phyloP scores from a whole-genome alignment of 2,113 vertebrate species.

The Pedionomus torquatus region DNA sequence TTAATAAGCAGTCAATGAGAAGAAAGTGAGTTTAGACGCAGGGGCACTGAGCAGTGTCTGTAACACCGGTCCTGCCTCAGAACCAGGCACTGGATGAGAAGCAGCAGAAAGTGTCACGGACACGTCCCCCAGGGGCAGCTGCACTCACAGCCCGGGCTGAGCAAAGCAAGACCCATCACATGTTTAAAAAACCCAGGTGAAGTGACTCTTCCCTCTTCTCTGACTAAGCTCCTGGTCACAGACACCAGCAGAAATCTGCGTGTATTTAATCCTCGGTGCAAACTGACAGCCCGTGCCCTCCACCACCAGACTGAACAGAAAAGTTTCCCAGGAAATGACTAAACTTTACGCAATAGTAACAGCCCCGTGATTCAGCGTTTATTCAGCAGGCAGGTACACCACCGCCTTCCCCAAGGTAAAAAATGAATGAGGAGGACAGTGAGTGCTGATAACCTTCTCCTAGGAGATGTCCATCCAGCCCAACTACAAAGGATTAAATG shows the following conservation, averaged over 20 bases:
- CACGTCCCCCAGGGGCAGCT: accelerated
- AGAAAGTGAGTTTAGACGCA: neutral
- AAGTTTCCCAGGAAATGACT: constrained; percentile 41
- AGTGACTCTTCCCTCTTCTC: neutral
- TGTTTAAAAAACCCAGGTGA: neutral
- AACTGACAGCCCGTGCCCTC: neutral
- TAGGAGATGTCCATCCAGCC: neutral
- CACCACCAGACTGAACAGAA: neutral
- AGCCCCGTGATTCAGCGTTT: constrained; percentile 28
- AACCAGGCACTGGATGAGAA: neutral
- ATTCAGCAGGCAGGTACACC: neutral
- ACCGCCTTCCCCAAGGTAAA: neutral
- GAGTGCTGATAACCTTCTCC: neutral
- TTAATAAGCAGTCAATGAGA: neutral
- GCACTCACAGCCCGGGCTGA: neutral
- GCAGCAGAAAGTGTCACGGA: neutral
- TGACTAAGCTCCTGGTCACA: neutral
- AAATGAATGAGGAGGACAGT: accelerated
- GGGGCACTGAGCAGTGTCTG: neutral
- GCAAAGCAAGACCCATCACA: neutral
- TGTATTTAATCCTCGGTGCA: accelerated
- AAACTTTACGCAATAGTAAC: neutral
- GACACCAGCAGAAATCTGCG: neutral
- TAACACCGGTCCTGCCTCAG: neutral
- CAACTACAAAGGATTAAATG: neutral